These are phyloP conservation scores for Caenorhabditis wallacei DNA, from an alignment of 2,888 invertebrate species.

Conservation along the genomic window DNA sequence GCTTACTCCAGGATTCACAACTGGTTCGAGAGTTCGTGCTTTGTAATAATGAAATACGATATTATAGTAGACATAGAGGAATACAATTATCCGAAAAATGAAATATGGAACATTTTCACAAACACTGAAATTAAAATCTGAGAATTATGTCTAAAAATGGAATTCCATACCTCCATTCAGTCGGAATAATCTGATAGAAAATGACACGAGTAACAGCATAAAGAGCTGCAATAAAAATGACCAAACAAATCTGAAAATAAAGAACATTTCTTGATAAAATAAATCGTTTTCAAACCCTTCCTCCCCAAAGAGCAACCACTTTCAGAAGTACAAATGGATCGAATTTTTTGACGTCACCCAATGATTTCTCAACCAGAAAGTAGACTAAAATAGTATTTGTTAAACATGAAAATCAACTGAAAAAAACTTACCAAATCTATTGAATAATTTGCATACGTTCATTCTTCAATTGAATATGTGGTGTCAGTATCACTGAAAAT, in stretches of 20 bases:
- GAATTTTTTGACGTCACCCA: constrained; percentile 16
- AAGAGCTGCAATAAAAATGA: constrained; percentile 25
- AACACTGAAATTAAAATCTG: constrained; percentile 1
- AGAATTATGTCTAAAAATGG: background rate
- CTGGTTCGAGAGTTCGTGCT: constrained; percentile 39
- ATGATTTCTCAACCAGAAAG: constrained; percentile 35
- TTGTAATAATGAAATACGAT: constrained; percentile 55
- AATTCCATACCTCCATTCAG: constrained; percentile 28
- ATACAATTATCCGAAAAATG: constrained; percentile 12
- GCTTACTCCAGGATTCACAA: constrained; percentile 37
- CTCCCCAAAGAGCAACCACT: constrained; percentile 29
- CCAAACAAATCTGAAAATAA: constrained; percentile 36
- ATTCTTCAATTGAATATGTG: constrained; percentile 24
- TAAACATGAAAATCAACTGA: background rate
- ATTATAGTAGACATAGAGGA: constrained; percentile 36
- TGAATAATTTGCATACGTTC: constrained; percentile 45
- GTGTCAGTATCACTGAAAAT: background rate
- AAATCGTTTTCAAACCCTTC: constrained; percentile 11
- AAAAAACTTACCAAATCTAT: constrained; percentile 26
- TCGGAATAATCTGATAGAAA: constrained; percentile 9
- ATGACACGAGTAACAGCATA: constrained; percentile 9
- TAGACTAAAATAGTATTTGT: constrained; percentile 38
- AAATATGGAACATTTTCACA: constrained; percentile 25
- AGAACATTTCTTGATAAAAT: no score
- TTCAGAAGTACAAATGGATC: constrained; percentile 38